phyloP scores from a whole-genome alignment of 2,888 invertebrate genomes.

The Sipha maydis region DNA sequence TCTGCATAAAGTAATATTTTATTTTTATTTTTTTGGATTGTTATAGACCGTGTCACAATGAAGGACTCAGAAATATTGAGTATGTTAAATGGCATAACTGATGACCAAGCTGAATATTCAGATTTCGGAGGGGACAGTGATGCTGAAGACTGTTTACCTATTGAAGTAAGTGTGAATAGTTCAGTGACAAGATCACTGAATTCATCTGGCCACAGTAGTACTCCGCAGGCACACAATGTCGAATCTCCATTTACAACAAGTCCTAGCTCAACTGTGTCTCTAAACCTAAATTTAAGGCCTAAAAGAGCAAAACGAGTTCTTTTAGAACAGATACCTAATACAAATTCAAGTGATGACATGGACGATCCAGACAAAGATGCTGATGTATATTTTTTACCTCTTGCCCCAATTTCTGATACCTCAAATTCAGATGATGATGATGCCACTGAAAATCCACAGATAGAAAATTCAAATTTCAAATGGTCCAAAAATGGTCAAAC shows the following conservation, averaged over 20 bases:
- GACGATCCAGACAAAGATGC: background rate
- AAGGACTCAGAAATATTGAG: background rate
- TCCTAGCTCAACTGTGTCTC: background rate
- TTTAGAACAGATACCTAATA: background rate
- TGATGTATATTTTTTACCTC: background rate
- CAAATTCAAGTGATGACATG: background rate
- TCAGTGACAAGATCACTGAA: background rate
- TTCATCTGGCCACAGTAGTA: constrained; percentile 15
- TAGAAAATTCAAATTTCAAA: background rate
- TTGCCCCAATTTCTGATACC: background rate
- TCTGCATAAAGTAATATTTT: background rate
- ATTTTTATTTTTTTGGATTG: constrained; percentile 3
- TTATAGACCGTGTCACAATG: constrained; percentile 3
- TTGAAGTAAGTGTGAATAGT: background rate
- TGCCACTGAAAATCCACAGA: background rate
- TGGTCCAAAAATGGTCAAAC: background rate
- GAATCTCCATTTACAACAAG: background rate
- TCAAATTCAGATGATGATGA: background rate
- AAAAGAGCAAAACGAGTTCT: too few species aligned
- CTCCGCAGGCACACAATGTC: background rate
- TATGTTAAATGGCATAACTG: background rate
- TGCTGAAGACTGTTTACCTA: background rate
- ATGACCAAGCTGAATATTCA: constrained; percentile 9
- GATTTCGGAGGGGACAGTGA: constrained; percentile 19
- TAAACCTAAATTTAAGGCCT: too few species aligned